Percentiles rank a stretch among this genome's conserved stretches.
Conservation (phyloP, 35 echinoderm and acorn worm species). For the Anneissia japonica region DNA sequence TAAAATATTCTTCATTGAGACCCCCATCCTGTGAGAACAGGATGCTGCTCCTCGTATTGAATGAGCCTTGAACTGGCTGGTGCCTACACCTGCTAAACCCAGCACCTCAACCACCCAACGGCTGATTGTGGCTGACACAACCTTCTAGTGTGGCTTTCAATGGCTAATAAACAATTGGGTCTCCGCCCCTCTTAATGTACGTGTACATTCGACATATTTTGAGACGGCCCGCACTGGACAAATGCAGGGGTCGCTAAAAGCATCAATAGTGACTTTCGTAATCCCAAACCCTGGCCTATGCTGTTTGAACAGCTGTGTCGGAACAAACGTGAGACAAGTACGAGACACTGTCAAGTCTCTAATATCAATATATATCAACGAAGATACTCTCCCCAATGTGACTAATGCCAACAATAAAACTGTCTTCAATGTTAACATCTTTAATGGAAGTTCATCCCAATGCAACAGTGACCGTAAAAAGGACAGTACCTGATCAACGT, state of each 20-base stretch:
- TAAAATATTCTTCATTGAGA: slow-evolving; percentile 6
- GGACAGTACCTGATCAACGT: slow-evolving; percentile 2
- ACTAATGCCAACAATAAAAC: background rate
- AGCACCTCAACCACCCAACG: slow-evolving; percentile 19
- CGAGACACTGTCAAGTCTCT: background rate
- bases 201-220: too few relatives aligned
- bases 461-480: background rate
- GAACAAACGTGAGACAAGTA: background rate
- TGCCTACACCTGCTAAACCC: slow-evolving; percentile 20
- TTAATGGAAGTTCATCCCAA: background rate
- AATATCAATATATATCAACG: background rate
- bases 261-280: too few relatives aligned
- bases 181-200: too few relatives aligned
- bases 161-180: too few relatives aligned
- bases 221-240: too few relatives aligned
- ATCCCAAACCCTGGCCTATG: background rate
- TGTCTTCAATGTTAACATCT: slow-evolving; percentile 13
- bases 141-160: too few relatives aligned
- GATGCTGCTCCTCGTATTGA: slow-evolving; percentile 13
- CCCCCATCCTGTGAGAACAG: background rate
- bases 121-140: slow-evolving; percentile 4
- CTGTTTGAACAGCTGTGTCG: background rate
- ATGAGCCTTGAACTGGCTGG: slow-evolving; percentile 14
- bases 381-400: background rate
- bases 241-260: too few relatives aligned